Percentiles rank a stretch among this genome's conserved stretches.
Evolutionary conservation across 2,797 vertebrate genomes (phyloP).

Genomic region (Stomatorhinus walkeri): DNA sequence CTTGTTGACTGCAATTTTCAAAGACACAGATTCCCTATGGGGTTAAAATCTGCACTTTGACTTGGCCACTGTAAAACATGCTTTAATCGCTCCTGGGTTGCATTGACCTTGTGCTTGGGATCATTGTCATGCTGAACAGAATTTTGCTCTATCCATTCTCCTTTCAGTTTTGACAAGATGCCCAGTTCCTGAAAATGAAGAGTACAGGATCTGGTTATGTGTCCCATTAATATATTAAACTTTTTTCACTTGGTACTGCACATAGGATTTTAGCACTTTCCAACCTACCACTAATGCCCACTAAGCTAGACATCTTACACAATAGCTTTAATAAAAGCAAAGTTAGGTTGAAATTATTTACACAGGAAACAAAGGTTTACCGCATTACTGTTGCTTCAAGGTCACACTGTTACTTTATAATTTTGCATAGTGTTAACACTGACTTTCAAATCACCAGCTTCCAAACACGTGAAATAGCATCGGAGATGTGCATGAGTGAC

Average conservation of each 20-base stretch:
- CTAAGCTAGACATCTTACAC: background rate
- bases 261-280: background rate
- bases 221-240: background rate
- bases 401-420: background rate
- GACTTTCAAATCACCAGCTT: slow-evolving; percentile 3
- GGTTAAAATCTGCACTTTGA: background rate
- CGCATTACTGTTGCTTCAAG: background rate
- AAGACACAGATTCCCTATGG: background rate
- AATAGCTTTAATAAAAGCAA: background rate
- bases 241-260: background rate
- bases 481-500: background rate
- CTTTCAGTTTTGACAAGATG: background rate
- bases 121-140: background rate
- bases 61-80: background rate
- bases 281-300: background rate
- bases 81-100: background rate
- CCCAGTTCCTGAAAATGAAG: background rate
- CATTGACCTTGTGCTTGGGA: background rate
- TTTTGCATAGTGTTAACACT: background rate
- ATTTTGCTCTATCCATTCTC: background rate
- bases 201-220: background rate
- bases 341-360: background rate
- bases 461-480: background rate
- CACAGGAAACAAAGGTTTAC: background rate
- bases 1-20: background rate